Evolutionary conservation across 2,888 invertebrate species (phyloP).

Genomic region (Drosophila algonquin): DNA sequence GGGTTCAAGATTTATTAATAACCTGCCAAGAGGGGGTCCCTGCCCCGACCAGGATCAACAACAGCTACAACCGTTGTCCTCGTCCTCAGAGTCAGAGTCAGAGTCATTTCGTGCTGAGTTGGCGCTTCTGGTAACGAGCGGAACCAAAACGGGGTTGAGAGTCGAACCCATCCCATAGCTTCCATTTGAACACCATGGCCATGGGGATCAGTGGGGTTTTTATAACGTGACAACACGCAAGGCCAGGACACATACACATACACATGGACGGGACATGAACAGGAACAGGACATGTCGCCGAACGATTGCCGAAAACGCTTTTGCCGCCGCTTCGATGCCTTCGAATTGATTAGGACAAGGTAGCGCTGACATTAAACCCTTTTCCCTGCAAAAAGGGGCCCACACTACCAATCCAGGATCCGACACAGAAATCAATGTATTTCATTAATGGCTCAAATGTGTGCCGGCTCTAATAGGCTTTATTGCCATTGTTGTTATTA

Average conservation of each 20-base stretch:
- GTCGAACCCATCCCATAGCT: neutral
- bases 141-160: conserved; percentile 59
- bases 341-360: conserved; percentile 64
- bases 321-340: conserved; percentile 51
- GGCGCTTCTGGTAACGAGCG: conserved; percentile 77
- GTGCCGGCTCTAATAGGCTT: conserved; percentile 79
- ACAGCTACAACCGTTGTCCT: conserved; percentile 50
- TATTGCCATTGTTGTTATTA: conserved; percentile 79
- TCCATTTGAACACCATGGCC: conserved; percentile 2
- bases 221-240: conserved; percentile 85
- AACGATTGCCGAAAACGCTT: conserved; percentile 34
- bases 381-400: conserved; percentile 8
- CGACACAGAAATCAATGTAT: conserved; percentile 78
- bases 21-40: conserved; percentile 39
- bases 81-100: conserved; percentile 4
- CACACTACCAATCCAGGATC: conserved; percentile 24
- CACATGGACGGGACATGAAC: conserved; percentile 1
- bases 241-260: conserved; percentile 43
- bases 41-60: conserved; percentile 36
- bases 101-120: conserved; percentile 45
- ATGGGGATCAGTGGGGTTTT: conserved; percentile 73
- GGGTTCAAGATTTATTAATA: conserved; percentile 83
- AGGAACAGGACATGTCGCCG: conserved; percentile 51
- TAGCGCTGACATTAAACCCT: conserved; percentile 62
- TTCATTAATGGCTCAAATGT: conserved; percentile 77